A percentile compares a stretch with the other conserved stretches of the same genome.
These are phyloP conservation scores for Papilio demoleus DNA, from an alignment of 2,888 invertebrate species.

Conservation along the genomic window DNA sequence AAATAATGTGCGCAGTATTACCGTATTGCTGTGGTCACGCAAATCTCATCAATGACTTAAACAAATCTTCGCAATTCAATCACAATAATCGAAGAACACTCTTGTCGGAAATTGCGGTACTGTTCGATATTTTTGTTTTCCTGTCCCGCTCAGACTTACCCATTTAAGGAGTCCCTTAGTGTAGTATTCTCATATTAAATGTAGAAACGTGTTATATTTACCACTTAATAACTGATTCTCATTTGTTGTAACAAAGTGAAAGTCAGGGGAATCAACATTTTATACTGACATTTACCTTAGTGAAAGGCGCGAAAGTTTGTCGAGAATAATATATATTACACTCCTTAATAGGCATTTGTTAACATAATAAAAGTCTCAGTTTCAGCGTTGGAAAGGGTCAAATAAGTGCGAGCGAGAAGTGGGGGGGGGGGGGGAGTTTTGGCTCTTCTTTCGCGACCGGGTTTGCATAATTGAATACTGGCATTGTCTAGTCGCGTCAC, in stretches of 20 bases:
- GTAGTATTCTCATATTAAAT: background rate
- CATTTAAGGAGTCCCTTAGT: background rate
- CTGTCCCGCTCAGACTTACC: too few relatives aligned
- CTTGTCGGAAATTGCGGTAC: background rate
- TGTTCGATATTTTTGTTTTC: background rate
- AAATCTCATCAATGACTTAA: background rate
- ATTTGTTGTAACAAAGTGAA: conserved; percentile 42
- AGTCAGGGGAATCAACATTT: conserved; percentile 41
- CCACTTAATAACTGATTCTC: conserved; percentile 27
- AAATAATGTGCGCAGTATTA: conserved; percentile 1
- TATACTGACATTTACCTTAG: conserved; percentile 46
- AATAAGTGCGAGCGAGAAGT: conserved; percentile 51
- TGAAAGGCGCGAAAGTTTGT: conserved; percentile 65
- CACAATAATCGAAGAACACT: background rate
- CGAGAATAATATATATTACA: conserved; percentile 41
- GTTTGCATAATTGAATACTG: conserved; percentile 82
- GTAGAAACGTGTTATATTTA: background rate
- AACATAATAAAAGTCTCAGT: conserved; percentile 35
- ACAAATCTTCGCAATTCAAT: background rate
- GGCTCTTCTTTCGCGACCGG: conserved; percentile 72
- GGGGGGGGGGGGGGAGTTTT: conserved; percentile 52
- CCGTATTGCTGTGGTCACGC: background rate
- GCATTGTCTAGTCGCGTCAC: conserved; percentile 77
- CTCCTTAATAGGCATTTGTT: conserved; percentile 18
- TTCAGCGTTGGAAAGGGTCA: conserved; percentile 52